Evolutionary conservation across 2,113 vertebrate genomes (phyloP), one percentile per base, ranked within the genome.

Genomic region (Poicephalus gulielmi): DNA sequence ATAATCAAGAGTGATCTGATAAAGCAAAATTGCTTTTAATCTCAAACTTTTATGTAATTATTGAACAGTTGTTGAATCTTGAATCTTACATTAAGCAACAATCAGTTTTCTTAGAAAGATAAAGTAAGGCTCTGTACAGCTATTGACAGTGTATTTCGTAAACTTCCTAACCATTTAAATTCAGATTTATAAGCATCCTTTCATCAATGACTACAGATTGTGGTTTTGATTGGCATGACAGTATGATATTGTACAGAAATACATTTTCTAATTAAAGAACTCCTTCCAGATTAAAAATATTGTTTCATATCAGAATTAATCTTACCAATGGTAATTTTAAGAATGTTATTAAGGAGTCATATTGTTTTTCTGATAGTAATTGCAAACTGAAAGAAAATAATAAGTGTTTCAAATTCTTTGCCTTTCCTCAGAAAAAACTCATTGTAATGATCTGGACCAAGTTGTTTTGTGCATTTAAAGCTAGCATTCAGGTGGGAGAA

Each of bases 1-100:
- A 84, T 77, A 90, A 46, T 73, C 24, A 87, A 68, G 64, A 50
- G 5, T 59, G 44, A 78, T 73, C n/a, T 55, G 52, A 92, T 88
- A 75, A 87, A 91, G 64, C 59, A 83, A 62, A 62, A 74, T 81
- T 84, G 31, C n/a, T 94, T 96, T 93, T 90, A 86, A 80, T 94
- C n/a, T 89, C 44, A 82, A 83, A 57, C 41, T 83, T 87, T 93
- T 92, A 71, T 69, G 13, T 78, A 92, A 91, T 94, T 87, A 78
- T 91, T 94, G 11, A 25, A 77, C 0, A 3, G 37, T 71, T 94
- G 68, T 94, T 71, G 43, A 89, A 77, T 86, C 16, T 75, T 55
- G 53, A 63, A 39, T 28, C 25, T 70, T 75, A 59, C 15, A 76
- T 78, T 80, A 76, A 92, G 28, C 11, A 88, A 41, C 70, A 82